Conservation (phyloP, 92 coral and sea anemone genomes). For the Palythoa heliodiscus region DNA sequence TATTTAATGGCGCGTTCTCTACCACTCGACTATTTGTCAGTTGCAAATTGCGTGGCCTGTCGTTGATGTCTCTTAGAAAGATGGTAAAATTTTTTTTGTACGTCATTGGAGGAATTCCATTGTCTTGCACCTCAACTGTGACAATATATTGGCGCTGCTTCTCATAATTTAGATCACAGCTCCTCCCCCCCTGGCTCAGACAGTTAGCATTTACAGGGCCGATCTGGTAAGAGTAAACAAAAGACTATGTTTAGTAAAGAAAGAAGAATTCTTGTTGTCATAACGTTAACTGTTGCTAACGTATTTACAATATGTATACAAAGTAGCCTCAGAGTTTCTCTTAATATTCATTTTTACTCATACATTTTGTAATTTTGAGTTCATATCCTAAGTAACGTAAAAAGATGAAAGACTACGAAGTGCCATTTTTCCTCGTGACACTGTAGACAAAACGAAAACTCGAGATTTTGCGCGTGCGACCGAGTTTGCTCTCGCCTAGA, state of each 20-base stretch:
- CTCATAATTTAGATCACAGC: conserved; percentile 86
- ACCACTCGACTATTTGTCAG: conserved; percentile 71
- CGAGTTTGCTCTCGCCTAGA: no score
- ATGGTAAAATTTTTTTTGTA: conserved; percentile 63
- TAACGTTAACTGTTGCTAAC: no score
- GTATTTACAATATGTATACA: no score
- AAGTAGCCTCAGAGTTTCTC: no score
- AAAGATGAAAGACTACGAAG: no score
- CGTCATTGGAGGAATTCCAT: conserved; percentile 72
- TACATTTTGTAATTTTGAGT: no score
- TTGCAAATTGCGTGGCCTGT: conserved; percentile 84
- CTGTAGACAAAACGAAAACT: no score
- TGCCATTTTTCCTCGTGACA: no score
- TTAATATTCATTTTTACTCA: no score
- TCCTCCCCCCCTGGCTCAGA: conserved; percentile 76
- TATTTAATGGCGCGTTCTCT: conserved; percentile 74
- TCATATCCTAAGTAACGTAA: no score
- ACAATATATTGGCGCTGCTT: conserved; percentile 53
- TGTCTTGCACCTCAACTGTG: conserved; percentile 75
- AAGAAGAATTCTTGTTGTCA: no score
- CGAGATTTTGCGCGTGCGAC: no score
- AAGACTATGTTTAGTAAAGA: not conserved
- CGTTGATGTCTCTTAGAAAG: conserved; percentile 77
- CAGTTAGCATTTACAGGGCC: conserved; percentile 74
- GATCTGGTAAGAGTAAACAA: conserved; percentile 55